These are phyloP conservation scores for Aurelia aurita DNA, from an alignment of 30 jellyfish, hydroid and myxozoan species.

Conservation along the genomic window DNA sequence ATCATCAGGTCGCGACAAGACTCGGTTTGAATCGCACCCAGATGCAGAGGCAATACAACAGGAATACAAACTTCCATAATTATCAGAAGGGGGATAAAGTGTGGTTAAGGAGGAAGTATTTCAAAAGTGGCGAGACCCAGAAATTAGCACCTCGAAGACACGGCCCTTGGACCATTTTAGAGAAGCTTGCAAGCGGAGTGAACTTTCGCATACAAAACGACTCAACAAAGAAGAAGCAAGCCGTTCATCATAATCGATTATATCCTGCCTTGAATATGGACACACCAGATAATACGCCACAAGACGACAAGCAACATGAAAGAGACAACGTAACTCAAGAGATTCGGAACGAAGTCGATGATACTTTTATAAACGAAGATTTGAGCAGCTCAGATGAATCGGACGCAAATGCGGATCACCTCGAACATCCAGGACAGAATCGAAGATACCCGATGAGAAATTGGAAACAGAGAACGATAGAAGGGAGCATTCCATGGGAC, in stretches of 20 bases:
- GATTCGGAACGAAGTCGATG: not conserved
- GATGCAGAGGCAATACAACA: conserved; percentile 5
- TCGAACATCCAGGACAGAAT: conserved; percentile 15
- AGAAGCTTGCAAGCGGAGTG: conserved; percentile 39
- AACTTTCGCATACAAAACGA: conserved; percentile 32
- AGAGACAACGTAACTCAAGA: conserved; percentile 17
- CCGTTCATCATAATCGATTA: conserved; percentile 33
- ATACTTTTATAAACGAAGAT: conserved; percentile 26
- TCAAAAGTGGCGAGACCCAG: not conserved
- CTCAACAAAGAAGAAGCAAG: conserved; percentile 10
- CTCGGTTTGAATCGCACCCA: conserved; percentile 4
- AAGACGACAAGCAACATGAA: conserved; percentile 19
- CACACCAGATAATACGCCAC: conserved; percentile 36
- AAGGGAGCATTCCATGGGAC: conserved; percentile 9
- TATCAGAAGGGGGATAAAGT: not conserved
- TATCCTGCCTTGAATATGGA: not conserved
- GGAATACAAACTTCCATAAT: not conserved
- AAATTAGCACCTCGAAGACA: conserved; percentile 15
- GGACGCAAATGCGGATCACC: conserved; percentile 20
- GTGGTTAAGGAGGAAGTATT: conserved; percentile 4
- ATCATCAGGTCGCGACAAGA: not conserved
- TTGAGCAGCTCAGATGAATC: conserved; percentile 36
- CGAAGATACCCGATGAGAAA: conserved; percentile 46
- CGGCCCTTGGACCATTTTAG: conserved; percentile 51
- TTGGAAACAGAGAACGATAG: not conserved